A percentile compares a stretch with the other conserved stretches of the same genome.
These are phyloP conservation scores for Odocoileus hemionus DNA, from an alignment of 2,113 vertebrate genomes.

Conservation along the genomic window DNA sequence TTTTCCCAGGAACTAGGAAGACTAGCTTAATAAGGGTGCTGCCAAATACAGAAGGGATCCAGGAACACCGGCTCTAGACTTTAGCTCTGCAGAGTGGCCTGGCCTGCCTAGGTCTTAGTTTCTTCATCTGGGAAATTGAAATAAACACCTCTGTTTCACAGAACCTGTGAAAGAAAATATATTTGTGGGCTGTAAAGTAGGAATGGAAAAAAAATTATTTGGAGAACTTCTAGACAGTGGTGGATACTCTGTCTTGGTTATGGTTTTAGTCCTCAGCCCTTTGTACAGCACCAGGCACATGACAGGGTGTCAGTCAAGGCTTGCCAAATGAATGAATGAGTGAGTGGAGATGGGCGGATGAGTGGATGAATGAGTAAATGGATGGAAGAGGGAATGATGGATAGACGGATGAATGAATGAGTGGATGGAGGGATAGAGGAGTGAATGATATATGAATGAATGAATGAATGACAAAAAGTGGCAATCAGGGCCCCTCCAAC, in stretches of 20 bases:
- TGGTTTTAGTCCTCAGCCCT: not conserved
- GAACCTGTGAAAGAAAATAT: not conserved
- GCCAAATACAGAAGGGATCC: not conserved
- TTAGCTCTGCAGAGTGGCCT: not conserved
- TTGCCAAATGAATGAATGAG: not conserved
- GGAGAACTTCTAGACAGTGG: not conserved
- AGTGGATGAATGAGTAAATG: not conserved
- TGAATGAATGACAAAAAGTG: not conserved
- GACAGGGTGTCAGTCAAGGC: not conserved
- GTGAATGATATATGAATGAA: not conserved
- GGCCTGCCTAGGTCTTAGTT: not conserved
- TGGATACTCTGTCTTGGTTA: not conserved
- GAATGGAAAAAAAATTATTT: not conserved
- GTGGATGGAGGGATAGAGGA: too few species aligned
- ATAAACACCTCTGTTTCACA: not conserved
- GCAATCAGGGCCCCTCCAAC: not conserved
- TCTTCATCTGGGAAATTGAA: not conserved
- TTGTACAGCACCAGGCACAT: not conserved
- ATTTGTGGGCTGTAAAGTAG: not conserved
- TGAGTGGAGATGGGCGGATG: not conserved
- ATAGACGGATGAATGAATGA: not conserved
- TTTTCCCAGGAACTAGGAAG: not conserved
- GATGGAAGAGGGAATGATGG: not conserved
- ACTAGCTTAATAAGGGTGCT: not conserved
- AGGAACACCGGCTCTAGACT: not conserved